Evolutionary conservation across 2,888 invertebrate species (phyloP), one percentile per base, ranked within the genome.

Genomic region (Parnassius apollo): DNA sequence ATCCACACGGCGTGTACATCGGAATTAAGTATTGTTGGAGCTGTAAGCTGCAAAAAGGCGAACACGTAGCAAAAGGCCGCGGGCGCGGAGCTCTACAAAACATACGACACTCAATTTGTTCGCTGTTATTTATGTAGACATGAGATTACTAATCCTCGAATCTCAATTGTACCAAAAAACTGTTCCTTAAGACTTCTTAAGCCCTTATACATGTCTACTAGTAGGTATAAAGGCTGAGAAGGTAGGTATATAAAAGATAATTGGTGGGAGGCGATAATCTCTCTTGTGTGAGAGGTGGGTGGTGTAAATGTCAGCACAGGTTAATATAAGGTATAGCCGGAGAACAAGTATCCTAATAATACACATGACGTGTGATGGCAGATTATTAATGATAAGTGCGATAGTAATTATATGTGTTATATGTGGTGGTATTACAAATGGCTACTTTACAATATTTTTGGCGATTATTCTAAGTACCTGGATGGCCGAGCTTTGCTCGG

Each of bases 31-130:
- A 81, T 85, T 83, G 82, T 74, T 65, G 59, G 54, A 64, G 64
- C 57, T 64, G 72, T 80, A 83, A 84, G 83, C 83, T 82, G 81
- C 79, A 83, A 90, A 87, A 89, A 85, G 89, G 79, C 88, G 79
- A 78, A 78, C 83, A 75, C 80, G 71, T 71, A 49, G 48, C 25
- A 53, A 74, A 75, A 78, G 75, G 85, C 90, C 82, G 75, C 76
- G 73, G 86, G 88, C 88, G 83, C 74, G 77, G 76, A 73, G 73
- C 78, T 78, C 75, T 70, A 76, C 78, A 81, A 80, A 80, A 81
- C 80, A 83, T 49, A 49, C 74, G 68, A 64, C 64, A 72, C 81
- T 81, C 91, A 85, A 90, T 91, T 89, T 83, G 86, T 83, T 83
- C 77, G 78, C 76, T 75, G 84, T 91, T 88, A 60, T 18, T 48